phyloP scores from a whole-genome alignment of 2,113 vertebrate species.

The Gambusia affinis region DNA sequence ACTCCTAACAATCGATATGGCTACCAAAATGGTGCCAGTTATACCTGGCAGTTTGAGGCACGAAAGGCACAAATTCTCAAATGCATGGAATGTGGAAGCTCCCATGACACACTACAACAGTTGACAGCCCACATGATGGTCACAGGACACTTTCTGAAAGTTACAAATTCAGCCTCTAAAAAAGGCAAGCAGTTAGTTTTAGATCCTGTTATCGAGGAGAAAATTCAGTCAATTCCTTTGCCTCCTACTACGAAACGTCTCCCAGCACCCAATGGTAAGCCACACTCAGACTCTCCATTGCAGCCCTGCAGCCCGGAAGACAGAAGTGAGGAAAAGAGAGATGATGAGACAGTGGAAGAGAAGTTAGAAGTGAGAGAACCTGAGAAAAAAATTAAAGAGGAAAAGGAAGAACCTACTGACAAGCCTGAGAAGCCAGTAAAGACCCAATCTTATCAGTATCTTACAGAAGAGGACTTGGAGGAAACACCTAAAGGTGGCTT shows the following conservation, averaged over 20 bases:
- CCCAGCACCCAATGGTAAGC: conserved; percentile 84
- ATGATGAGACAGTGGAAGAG: conserved; percentile 75
- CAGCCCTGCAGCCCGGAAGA: conserved; percentile 81
- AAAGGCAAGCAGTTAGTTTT: conserved; percentile 96
- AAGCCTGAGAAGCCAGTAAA: conserved; percentile 86
- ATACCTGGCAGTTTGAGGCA: conserved; percentile 99
- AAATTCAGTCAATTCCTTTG: conserved; percentile 96
- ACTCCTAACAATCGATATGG: conserved; percentile 98
- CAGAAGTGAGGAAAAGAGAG: conserved; percentile 83
- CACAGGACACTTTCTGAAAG: conserved; percentile 97
- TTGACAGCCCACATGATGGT: conserved; percentile 99
- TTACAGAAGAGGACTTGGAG: conserved; percentile 95
- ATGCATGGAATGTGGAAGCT: conserved; percentile 99
- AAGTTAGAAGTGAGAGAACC: conserved; percentile 58
- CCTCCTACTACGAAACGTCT: conserved; percentile 93
- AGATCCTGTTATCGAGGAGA: conserved; percentile 93
- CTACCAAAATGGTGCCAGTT: conserved; percentile 99
- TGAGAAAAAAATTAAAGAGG: conserved; percentile 93
- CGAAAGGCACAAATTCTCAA: conserved; percentile 98
- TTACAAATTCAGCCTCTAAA: conserved; percentile 97
- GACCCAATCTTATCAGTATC: conserved; percentile 89
- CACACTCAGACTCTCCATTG: conserved; percentile 85
- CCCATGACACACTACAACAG: conserved; percentile 97
- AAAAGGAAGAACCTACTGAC: conserved; percentile 87
- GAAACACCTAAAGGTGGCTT: conserved; percentile 93